Evolutionary conservation across 2,113 vertebrate genomes (phyloP), one percentile per base, ranked within the genome.

Genomic region (Archocentrus centrarchus): DNA sequence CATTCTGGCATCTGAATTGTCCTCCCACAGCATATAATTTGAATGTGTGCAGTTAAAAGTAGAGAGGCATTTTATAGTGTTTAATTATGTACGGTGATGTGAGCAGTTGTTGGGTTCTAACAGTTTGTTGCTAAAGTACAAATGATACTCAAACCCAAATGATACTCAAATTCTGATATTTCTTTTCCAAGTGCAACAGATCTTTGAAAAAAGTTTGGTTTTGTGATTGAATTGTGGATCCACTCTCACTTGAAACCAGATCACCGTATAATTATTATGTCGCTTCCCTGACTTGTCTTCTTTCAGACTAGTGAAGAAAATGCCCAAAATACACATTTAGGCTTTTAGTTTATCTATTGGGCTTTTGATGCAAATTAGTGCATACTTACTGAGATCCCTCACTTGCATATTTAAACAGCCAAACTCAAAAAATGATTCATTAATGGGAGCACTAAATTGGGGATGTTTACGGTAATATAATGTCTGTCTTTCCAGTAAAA

Each of bases 141-240:
- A 50, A n/a, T n/a, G n/a, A n/a, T n/a, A n/a, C n/a, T n/a, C n/a
- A n/a, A 70, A 50, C 27, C 5, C 50, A 50, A 70, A 70, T 70
- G 64, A 50, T 70, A 47, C 41, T 18, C 5, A 14, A 17, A 44
- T 18, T 68, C 41, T 11, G 22, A 50, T 18, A 27, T 68, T 47
- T 41, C 39, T 41, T 41, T 41, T 30, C 41, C 8, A 68, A 50
- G 11, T 50, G 22, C 22, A 14, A 68, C 22, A 27, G 22, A 68
- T 68, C 64, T 68, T 55, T 47, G 41, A 47, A 17, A 66, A 3
- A 24, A 1, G 2, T 44, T 66, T 66, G 39, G 63, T 66, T 66
- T 66, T 44, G 39, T 17, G n/a, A 66, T 66, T 68, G 24, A 68
- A 47, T 47, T 41, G 39, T 41, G 6, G 39, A 41, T 27, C 11